Evolutionary conservation across 2,113 vertebrate genomes (phyloP), one percentile per base, ranked within the genome.

Genomic region (Amia ocellicauda): DNA sequence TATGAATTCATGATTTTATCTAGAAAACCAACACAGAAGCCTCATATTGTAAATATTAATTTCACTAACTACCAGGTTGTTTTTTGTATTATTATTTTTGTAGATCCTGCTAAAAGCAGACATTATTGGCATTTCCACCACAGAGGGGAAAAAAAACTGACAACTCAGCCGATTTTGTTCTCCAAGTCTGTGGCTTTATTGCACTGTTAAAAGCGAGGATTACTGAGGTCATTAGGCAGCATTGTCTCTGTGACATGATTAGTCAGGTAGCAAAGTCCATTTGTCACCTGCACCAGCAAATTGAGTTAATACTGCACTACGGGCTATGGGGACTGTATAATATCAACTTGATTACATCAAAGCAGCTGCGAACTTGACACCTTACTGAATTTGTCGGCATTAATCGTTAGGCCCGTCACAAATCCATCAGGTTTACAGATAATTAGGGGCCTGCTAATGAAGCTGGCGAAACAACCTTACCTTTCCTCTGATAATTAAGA

Each of bases 221-320:
- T 86, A 90, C 91, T 66, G 88, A 97, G 92, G 92, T 94, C 92
- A 94, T 93, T 92, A 93, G 92, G 89, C 91, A 92, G 92, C 91
- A 95, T 93, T 95, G 94, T 98, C 92, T 95, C 91, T 76, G 89
- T 93, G 93, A 97, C 91, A 92, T 95, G 94, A 97, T 99, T 97
- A 98, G 94, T 95, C 97, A 97, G 94, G 94, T 97, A 97, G 91
- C 94, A 96, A 95, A 97, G 94, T 96, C 93, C 93, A 98, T 91
- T 98, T 91, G 91, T 94, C 94, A 98, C 95, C 92, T 93, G 91
- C 89, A 89, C 92, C 85, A 90, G 93, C 91, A 98, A 96, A 94
- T 94, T 93, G 92, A 94, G 93, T 94, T 94, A 93, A 93, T 92
- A 86, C 91, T 88, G 89, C 89, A 91, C 91, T 88, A 90, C 83